Percentiles rank a stretch among this genome's conserved stretches.
Evolutionary conservation across 2,797 vertebrate species (phyloP).

Genomic region (Bufotes viridis): DNA sequence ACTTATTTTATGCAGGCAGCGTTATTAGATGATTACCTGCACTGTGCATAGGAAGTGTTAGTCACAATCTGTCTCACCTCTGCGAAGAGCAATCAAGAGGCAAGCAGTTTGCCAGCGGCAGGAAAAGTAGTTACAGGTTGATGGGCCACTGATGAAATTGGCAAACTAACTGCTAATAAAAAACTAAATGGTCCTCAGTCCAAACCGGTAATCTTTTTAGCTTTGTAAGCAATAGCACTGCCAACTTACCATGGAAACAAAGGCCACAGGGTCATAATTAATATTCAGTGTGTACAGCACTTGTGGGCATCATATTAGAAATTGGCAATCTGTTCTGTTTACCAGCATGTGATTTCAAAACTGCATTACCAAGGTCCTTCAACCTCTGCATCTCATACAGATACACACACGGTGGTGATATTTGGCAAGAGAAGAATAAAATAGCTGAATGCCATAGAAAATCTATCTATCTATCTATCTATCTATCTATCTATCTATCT

Average conservation of each 20-base stretch:
- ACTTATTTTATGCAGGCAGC: slow-evolving; percentile 39
- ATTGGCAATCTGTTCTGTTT: slow-evolving; percentile 54
- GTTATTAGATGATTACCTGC: slow-evolving; percentile 41
- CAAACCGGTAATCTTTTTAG: slow-evolving; percentile 58
- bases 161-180: slow-evolving; percentile 59
- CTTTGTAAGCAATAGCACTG: slow-evolving; percentile 47
- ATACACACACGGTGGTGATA: slow-evolving; percentile 14
- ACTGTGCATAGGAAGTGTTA: slow-evolving; percentile 26
- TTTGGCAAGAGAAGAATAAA: neutral
- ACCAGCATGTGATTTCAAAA: slow-evolving; percentile 39
- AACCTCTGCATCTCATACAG: slow-evolving; percentile 6
- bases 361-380: slow-evolving; percentile 35
- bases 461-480: neutral
- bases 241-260: slow-evolving; percentile 53
- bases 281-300: slow-evolving; percentile 55
- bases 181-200: slow-evolving; percentile 56
- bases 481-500: neutral
- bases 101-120: slow-evolving; percentile 50
- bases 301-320: slow-evolving; percentile 50
- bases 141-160: slow-evolving; percentile 62
- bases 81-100: slow-evolving; percentile 52
- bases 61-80: slow-evolving; percentile 61
- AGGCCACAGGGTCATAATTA: slow-evolving; percentile 56
- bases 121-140: slow-evolving; percentile 56
- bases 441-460: neutral